Base-by-base conservation (phyloP, 2,888 invertebrate genomes). In the Stomorhina lunata region DNA sequence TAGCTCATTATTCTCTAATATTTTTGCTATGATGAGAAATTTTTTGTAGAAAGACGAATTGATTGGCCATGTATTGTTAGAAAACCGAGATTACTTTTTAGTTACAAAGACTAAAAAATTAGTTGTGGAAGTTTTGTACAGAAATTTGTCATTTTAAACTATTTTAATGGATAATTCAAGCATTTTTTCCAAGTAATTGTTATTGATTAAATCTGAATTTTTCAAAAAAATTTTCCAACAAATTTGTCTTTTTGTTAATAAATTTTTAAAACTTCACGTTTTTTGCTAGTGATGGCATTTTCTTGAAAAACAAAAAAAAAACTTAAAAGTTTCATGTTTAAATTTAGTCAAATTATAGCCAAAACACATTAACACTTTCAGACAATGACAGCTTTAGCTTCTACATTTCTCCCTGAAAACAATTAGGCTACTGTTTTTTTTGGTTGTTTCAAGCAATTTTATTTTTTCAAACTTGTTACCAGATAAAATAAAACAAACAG, bases 341-440 rank as follows among this genome's bases (percentile, higher is more conserved):
- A 63, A 78, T 71, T 78, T 71, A 32, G n/a, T 63, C 63, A 77
- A 69, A 77, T 77, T 77, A 71, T 45, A 55, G 20, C 17, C 20
- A 59, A 73, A 59, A 66, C 50, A 59, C 66, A 80, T 73, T 73
- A 73, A 80, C 79, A 80, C 79, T 80, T 37, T 53, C 9, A 29
- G 2, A 80, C 66, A 43, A 53, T 78, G 72, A 80, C 79, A 80
- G 61, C 79, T 66, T 43, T 72, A 80, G 61, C 79, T 66, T 43
- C 43, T 80, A 73, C 53, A 73, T 80, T 66, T 80, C 72, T 73
- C 50, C 59, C 59, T n/a, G n/a, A 66, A 80, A 61, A 68, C 79
- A 80, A 80, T 80, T 80, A 80, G 66, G 79, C 79, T 80, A 73
- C 79, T 68, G 79, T 72, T 73, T 50, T 79, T 66, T 48, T 43